Evolutionary conservation across 2,888 invertebrate genomes (phyloP).

Genomic region (Hanleya hanleyi): DNA sequence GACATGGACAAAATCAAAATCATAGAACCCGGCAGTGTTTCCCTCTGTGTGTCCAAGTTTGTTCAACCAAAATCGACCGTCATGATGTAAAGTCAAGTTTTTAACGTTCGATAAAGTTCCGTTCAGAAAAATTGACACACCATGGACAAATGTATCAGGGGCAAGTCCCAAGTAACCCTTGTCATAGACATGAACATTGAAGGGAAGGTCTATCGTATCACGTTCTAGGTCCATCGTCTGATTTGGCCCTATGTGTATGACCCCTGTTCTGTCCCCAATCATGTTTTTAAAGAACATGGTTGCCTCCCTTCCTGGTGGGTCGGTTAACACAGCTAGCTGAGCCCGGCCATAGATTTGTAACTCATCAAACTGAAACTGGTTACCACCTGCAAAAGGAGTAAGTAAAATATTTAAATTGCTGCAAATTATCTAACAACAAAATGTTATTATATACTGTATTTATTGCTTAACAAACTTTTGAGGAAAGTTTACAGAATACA

Average conservation of each 20-base stretch:
- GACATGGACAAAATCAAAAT: constrained; percentile 54
- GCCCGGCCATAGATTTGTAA: constrained; percentile 60
- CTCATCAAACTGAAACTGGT: constrained; percentile 51
- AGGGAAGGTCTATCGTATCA: constrained; percentile 54
- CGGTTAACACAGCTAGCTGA: constrained; percentile 53
- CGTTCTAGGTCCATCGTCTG: constrained; percentile 53
- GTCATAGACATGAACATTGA: constrained; percentile 56
- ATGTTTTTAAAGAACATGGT: constrained; percentile 51
- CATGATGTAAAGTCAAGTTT: constrained; percentile 56
- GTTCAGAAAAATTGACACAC: constrained; percentile 53
- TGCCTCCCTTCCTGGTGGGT: constrained; percentile 40
- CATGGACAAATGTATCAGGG: constrained; percentile 52
- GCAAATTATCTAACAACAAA: too few species aligned
- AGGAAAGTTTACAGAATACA: too few species aligned
- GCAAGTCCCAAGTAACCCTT: constrained; percentile 55
- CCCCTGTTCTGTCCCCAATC: constrained; percentile 60
- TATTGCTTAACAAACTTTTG: too few species aligned
- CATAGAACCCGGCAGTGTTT: constrained; percentile 40
- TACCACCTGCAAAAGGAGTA: constrained; percentile 35
- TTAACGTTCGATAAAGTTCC: constrained; percentile 53
- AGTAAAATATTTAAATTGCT: background rate
- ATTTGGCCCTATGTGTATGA: constrained; percentile 50
- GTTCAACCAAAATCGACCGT: constrained; percentile 52
- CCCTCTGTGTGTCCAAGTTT: constrained; percentile 45
- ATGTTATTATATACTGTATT: too few species aligned